Conservation (phyloP, 2,113 vertebrate genomes). For the Ardeotis arabs region DNA sequence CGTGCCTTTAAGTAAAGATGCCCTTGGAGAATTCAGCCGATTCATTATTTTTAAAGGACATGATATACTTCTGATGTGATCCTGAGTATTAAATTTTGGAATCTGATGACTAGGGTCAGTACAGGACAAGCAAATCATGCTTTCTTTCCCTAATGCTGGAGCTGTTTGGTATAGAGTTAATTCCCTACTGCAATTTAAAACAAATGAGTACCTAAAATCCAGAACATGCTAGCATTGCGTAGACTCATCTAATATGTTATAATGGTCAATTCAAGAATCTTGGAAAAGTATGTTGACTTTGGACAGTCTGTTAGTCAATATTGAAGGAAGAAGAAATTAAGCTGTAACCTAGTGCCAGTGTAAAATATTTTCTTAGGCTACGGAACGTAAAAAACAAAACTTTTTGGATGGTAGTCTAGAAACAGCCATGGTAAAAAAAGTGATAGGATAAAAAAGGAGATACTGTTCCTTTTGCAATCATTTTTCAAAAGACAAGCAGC, state of each 20-base stretch:
- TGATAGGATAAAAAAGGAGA: background rate
- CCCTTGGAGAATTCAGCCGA: background rate
- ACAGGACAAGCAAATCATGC: background rate
- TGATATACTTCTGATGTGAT: background rate
- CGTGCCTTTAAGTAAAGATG: background rate
- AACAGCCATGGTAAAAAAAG: background rate
- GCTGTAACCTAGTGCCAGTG: background rate
- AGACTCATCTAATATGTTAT: background rate
- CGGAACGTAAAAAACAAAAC: background rate
- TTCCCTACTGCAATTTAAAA: background rate
- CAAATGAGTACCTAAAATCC: background rate
- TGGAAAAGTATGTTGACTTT: background rate
- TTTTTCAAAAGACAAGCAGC: background rate
- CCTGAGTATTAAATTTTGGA: background rate
- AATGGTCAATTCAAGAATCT: background rate
- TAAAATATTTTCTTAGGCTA: background rate
- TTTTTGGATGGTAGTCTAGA: background rate
- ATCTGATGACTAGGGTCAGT: background rate
- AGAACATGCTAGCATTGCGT: background rate
- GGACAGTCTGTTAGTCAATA: background rate
- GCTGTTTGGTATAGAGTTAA: background rate
- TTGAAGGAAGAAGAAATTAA: background rate
- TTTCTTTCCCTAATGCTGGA: background rate
- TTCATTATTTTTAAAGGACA: background rate
- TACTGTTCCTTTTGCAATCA: fast-evolving